Evolutionary conservation across 2,888 invertebrate species (phyloP).

Genomic region (Andricus quercusramuli): DNA sequence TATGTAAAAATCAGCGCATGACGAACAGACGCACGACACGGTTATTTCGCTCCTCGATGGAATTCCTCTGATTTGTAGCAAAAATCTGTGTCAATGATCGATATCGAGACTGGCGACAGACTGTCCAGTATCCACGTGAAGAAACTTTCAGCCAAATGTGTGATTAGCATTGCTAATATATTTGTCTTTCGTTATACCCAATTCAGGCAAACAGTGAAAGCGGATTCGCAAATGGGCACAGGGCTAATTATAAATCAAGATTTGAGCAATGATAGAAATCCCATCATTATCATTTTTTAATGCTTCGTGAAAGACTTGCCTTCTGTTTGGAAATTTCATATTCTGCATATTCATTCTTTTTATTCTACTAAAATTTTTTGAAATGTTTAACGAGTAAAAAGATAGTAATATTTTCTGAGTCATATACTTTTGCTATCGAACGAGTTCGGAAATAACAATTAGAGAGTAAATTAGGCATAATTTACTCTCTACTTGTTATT

Average conservation of each 20-base stretch:
- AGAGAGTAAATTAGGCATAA: too few species aligned
- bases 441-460: too few species aligned
- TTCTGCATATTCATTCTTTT: not conserved
- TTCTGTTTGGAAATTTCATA: not conserved
- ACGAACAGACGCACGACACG: not conserved
- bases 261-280: not conserved
- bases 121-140: not conserved
- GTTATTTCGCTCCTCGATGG: not conserved
- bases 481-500: too few species aligned
- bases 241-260: not conserved
- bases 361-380: not conserved
- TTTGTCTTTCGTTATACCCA: not conserved
- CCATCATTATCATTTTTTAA: not conserved
- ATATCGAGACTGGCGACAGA: not conserved
- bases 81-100: conserved; percentile 1
- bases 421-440: too few species aligned
- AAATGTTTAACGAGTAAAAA: too few species aligned
- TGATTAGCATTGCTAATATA: not conserved
- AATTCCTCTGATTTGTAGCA: not conserved
- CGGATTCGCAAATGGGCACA: conserved; percentile 1
- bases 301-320: not conserved
- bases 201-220: conserved; percentile 5
- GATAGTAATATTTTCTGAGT: too few species aligned
- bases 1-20: not conserved
- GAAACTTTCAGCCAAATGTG: not conserved